These are phyloP conservation scores for Sphyrna mokarran DNA, from an alignment of 2,113 vertebrate genomes.

Conservation along the genomic window DNA sequence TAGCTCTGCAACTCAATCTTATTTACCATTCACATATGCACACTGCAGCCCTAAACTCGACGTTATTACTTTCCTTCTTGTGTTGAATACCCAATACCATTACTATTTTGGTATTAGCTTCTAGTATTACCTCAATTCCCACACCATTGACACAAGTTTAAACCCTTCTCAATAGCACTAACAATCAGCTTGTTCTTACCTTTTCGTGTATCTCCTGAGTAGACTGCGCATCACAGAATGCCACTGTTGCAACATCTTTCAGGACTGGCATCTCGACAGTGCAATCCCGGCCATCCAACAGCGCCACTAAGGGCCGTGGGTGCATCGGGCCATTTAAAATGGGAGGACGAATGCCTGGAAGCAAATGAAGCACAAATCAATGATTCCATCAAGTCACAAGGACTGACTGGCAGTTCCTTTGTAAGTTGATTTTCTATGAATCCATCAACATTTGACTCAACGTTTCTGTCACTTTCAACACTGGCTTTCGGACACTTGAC, in stretches of 20 bases:
- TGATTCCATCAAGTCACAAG: not conserved
- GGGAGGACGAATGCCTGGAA: conserved; percentile 75
- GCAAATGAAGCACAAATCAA: conserved; percentile 27
- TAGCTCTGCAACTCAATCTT: not conserved
- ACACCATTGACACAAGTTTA: not conserved
- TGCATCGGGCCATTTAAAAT: conserved; percentile 84
- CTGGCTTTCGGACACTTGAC: not conserved
- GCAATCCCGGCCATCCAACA: conserved; percentile 80
- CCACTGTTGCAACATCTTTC: conserved; percentile 83
- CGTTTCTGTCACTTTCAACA: not conserved
- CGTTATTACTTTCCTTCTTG: too few relatives aligned
- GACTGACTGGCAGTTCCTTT: not conserved
- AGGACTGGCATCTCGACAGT: conserved; percentile 87
- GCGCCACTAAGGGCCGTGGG: conserved; percentile 76
- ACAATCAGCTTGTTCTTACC: conserved; percentile 49
- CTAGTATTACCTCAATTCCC: not conserved
- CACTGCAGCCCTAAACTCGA: not conserved
- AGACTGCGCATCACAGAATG: conserved; percentile 83
- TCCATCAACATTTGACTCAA: not conserved
- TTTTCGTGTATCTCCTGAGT: conserved; percentile 90
- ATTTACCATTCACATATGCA: not conserved
- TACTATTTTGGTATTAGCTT: not conserved
- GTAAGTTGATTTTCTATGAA: not conserved
- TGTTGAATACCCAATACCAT: too few relatives aligned
- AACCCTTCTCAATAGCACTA: not conserved